Percentiles rank a stretch among this genome's conserved stretches.
Conservation (phyloP, 2,888 invertebrate species). For the Euplexia lucipara region DNA sequence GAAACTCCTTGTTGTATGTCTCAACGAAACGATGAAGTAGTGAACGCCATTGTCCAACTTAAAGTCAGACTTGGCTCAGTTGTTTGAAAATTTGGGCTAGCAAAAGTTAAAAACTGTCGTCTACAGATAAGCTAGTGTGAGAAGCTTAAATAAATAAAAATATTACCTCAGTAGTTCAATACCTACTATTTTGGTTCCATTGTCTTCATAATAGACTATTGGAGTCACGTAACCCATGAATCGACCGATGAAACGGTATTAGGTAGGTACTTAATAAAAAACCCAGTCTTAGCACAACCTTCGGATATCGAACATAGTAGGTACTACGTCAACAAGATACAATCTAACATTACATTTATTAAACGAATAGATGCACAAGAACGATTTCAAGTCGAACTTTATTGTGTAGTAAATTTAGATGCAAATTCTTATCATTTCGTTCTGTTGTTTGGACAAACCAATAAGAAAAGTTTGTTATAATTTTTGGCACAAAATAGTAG, state of each 20-base stretch:
- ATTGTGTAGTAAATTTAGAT: background rate
- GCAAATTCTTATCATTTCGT: background rate
- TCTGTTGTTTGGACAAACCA: background rate
- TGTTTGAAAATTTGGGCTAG: too few species aligned
- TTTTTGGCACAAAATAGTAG: background rate
- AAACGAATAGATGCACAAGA: slow-evolving; percentile 13
- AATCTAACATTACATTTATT: slow-evolving; percentile 11
- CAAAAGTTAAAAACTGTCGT: background rate
- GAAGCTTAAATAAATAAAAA: slow-evolving; percentile 3
- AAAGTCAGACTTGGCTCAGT: too few species aligned
- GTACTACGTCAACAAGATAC: slow-evolving; percentile 9
- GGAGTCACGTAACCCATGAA: slow-evolving; percentile 36
- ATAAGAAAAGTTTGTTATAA: slow-evolving; percentile 3
- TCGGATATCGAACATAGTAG: slow-evolving; percentile 4
- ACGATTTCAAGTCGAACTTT: slow-evolving; percentile 9
- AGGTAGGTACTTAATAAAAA: slow-evolving; percentile 14
- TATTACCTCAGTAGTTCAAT: too few species aligned
- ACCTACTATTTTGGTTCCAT: slow-evolving; percentile 16
- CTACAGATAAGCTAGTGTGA: slow-evolving; percentile 13
- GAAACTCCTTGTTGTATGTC: too few species aligned
- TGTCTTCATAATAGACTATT: slow-evolving; percentile 17
- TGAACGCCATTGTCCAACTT: too few species aligned
- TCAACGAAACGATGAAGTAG: too few species aligned
- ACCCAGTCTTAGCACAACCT: slow-evolving; percentile 20
- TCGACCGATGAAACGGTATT: slow-evolving; percentile 28